These are phyloP conservation scores for Zootermopsis nevadensis DNA, from an alignment of 2,888 invertebrate species.

Conservation along the genomic window DNA sequence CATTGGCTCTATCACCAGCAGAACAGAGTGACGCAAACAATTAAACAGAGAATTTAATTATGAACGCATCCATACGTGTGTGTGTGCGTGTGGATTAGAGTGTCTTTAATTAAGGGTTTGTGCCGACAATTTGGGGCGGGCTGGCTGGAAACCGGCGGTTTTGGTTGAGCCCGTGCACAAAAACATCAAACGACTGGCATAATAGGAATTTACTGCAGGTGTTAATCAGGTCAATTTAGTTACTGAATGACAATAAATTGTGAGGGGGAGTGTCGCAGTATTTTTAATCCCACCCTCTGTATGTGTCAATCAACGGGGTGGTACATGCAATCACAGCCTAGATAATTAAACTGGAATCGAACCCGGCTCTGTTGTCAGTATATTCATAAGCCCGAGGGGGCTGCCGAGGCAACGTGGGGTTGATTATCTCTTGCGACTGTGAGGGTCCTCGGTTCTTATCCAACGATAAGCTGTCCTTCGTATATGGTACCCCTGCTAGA, in stretches of 20 bases:
- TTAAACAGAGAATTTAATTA: conserved; percentile 37
- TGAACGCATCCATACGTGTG: background rate
- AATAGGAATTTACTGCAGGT: conserved; percentile 39
- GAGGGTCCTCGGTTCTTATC: no score
- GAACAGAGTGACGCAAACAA: conserved; percentile 25
- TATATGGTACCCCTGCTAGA: no score
- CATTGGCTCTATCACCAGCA: background rate
- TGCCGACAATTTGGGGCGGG: conserved; percentile 26
- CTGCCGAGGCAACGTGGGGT: background rate
- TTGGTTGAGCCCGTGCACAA: background rate
- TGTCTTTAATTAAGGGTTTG: conserved; percentile 36
- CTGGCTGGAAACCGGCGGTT: conserved; percentile 1
- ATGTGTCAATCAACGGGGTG: conserved; percentile 19
- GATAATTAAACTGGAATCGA: conserved; percentile 23
- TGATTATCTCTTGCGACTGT: background rate
- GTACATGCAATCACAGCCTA: background rate
- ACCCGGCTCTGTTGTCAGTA: background rate
- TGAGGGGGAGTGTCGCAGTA: background rate
- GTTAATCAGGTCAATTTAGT: conserved; percentile 40
- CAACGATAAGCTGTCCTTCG: no score
- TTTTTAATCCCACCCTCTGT: conserved; percentile 7
- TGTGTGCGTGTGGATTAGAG: conserved; percentile 36
- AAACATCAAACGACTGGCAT: conserved; percentile 38
- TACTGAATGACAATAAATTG: conserved; percentile 16
- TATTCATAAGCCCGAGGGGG: conserved; percentile 3